A percentile compares a stretch with the other conserved stretches of the same genome.
Conservation (phyloP, 2,888 invertebrate species). For the Cataglyphis cursor region DNA sequence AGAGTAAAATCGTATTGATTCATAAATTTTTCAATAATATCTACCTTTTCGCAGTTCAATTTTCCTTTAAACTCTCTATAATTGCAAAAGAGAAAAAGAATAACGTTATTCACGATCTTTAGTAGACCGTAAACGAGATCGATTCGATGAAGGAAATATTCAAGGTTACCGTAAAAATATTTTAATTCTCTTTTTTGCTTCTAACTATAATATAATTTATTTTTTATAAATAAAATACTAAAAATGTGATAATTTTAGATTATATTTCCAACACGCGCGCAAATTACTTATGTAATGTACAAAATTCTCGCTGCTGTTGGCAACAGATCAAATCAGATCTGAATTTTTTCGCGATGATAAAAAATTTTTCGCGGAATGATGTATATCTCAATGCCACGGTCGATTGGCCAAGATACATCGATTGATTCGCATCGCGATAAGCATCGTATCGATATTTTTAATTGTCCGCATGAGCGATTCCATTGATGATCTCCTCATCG, state of each 20-base stretch:
- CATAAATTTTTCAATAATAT: slow-evolving; percentile 34
- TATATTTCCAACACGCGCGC: not conserved
- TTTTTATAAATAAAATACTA: not conserved
- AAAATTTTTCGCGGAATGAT: slow-evolving; percentile 14
- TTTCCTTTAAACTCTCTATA: slow-evolving; percentile 16
- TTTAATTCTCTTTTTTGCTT: not conserved
- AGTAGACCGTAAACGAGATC: slow-evolving; percentile 17
- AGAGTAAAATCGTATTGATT: slow-evolving; percentile 16
- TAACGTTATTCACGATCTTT: slow-evolving; percentile 8
- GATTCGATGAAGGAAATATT: not conserved
- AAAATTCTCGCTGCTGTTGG: not conserved
- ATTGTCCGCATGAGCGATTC: slow-evolving; percentile 68
- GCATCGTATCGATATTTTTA: slow-evolving; percentile 70
- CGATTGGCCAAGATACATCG: slow-evolving; percentile 31
- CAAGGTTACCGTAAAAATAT: not conserved
- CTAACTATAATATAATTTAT: not conserved
- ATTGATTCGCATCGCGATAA: slow-evolving; percentile 56
- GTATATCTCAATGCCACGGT: slow-evolving; percentile 25
- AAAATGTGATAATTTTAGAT: not conserved
- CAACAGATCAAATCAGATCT: not conserved
- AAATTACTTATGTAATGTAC: not conserved
- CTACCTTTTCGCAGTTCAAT: not conserved
- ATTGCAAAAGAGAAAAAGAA: not conserved
- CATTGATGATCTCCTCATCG: slow-evolving; percentile 56
- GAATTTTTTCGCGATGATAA: not conserved